Evolutionary conservation across 2,113 vertebrate genomes (phyloP), one percentile per base, ranked within the genome.

Genomic region (Eira barbara): DNA sequence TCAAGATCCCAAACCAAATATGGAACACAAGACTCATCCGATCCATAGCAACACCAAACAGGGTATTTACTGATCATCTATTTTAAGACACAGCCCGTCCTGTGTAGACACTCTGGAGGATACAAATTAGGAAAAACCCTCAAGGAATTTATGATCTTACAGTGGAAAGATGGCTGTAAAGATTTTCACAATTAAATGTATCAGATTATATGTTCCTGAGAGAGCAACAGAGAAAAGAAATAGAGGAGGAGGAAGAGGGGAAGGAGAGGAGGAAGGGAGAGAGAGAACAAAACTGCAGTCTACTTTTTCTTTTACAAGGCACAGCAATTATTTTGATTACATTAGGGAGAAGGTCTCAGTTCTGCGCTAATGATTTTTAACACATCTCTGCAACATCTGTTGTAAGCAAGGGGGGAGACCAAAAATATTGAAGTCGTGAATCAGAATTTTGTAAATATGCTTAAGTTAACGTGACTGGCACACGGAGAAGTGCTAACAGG

Each of bases 311-410:
- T 93, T 90, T 78, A 89, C 20, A 98, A 93, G 5, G 57, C 59
- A 84, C 20, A 27, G 34, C n/a, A 95, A 95, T 97, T 98, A 98
- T 97, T 98, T 92, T 97, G 92, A 98, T 93, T 97, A 94, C 87
- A 94, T 97, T 96, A 96, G 49, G 55, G 63, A 98, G 49, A 97
- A 89, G 69, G 45, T 67, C 69, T 97, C 96, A 96, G 94, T 87
- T 97, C 95, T 91, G 49, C 90, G 76, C 69, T 97, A 97, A 97
- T 97, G 85, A 89, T 96, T 96, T 97, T 97, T 97, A 97, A 96
- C 89, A 97, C 83, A 84, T 92, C 89, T 97, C 78, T 1, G 3
- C 42, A 97, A 84, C 89, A 97, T 94, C 96, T 98, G 90, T 45
- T 97, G 69, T 94, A 45, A 96, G 61, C 39, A 91, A 94, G 65